phyloP scores from a whole-genome alignment of 2,888 invertebrate species.

The Lasioglossum marginatum region DNA sequence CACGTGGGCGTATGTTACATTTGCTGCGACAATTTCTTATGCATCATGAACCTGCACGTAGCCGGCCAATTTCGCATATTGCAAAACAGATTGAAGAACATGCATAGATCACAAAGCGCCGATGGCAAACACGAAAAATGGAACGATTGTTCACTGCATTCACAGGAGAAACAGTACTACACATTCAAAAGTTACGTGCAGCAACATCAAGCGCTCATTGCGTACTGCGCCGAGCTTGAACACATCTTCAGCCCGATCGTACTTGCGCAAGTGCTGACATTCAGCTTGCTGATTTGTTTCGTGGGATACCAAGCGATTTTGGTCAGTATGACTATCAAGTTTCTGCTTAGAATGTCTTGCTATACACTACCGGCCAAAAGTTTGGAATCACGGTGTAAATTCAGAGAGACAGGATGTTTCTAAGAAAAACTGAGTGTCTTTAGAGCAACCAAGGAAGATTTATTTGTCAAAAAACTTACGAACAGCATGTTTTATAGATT shows the following conservation, averaged over 20 bases:
- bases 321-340: slow-evolving; percentile 25
- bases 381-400: too few relatives aligned
- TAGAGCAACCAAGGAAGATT: too few relatives aligned
- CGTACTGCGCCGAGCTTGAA: slow-evolving; percentile 18
- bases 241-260: slow-evolving; percentile 14
- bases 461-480: too few relatives aligned
- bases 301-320: slow-evolving; percentile 37
- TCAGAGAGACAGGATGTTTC: too few relatives aligned
- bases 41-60: slow-evolving; percentile 41
- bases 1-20: slow-evolving; percentile 35
- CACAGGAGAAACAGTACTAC: neutral
- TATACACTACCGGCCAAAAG: neutral
- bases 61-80: slow-evolving; percentile 40
- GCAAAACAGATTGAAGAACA: slow-evolving; percentile 28
- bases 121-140: neutral
- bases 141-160: too few relatives aligned
- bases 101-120: neutral
- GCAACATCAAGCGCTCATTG: slow-evolving; percentile 36
- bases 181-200: slow-evolving; percentile 11
- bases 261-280: slow-evolving; percentile 37
- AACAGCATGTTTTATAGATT: too few relatives aligned
- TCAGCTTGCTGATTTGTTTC: slow-evolving; percentile 40
- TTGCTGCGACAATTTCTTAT: slow-evolving; percentile 47
- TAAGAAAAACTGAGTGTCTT: too few relatives aligned
- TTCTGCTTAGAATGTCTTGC: neutral